Evolutionary conservation across 2,113 vertebrate species (phyloP).

Genomic region (Cercopithecus mona): DNA sequence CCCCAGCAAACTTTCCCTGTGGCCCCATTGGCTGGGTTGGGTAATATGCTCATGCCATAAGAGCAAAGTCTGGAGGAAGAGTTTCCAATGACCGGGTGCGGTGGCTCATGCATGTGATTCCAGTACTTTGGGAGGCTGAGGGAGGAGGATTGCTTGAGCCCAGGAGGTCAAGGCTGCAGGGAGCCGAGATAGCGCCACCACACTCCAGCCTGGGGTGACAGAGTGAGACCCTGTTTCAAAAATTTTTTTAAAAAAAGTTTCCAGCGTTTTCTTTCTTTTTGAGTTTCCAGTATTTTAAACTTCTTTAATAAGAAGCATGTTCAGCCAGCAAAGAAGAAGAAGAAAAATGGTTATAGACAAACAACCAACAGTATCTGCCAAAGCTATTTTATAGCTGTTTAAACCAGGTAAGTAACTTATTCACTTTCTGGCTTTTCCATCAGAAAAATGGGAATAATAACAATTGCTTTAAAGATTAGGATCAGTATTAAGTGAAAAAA

Average conservation of each 20-base stretch:
- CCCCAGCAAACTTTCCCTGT: background rate
- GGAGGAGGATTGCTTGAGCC: too few relatives aligned
- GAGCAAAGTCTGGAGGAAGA: background rate
- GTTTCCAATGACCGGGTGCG: background rate
- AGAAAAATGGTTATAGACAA: background rate
- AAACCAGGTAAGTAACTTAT: background rate
- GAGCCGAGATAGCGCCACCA: too few relatives aligned
- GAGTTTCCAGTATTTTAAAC: background rate
- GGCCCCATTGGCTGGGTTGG: background rate
- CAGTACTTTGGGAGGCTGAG: too few relatives aligned
- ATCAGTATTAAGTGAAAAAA: background rate
- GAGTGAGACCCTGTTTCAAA: too few relatives aligned
- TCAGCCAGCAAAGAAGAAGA: background rate
- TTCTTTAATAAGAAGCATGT: background rate
- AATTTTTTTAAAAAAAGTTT: too few relatives aligned
- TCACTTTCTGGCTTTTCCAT: background rate
- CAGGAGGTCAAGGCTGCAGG: too few relatives aligned
- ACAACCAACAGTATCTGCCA: background rate
- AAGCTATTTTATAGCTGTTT: background rate
- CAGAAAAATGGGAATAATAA: background rate
- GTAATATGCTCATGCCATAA: background rate
- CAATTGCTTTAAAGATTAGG: background rate
- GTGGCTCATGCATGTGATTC: too few relatives aligned
- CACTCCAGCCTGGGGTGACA: too few relatives aligned
- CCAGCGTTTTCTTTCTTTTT: background rate